Percentiles rank a stretch among this genome's conserved stretches.
Conservation (phyloP, 2,888 invertebrate genomes). For the Ernsta delagoae region DNA sequence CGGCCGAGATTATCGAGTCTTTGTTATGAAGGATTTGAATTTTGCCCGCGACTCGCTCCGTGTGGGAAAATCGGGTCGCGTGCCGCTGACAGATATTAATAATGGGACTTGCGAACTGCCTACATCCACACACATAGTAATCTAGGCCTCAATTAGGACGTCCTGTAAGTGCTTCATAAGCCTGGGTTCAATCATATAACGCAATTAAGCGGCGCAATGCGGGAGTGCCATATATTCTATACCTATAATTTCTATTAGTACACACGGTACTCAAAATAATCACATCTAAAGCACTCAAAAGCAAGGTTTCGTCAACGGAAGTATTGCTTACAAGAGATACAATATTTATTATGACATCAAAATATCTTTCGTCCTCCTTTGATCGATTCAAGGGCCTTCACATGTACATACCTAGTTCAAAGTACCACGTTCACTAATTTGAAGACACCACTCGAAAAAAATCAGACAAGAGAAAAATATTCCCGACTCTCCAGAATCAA, state of each 20-base stretch:
- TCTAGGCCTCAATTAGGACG: conserved; percentile 36
- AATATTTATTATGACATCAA: neutral
- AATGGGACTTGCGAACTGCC: conserved; percentile 50
- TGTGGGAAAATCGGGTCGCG: conserved; percentile 66
- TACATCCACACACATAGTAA: conserved; percentile 37
- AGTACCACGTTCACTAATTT: conserved; percentile 63
- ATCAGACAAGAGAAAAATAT: conserved; percentile 60
- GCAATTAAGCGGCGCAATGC: neutral
- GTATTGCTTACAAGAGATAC: neutral
- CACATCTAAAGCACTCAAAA: neutral
- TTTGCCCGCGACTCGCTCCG: conserved; percentile 51
- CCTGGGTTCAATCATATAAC: conserved; percentile 31
- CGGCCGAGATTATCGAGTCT: conserved; percentile 76
- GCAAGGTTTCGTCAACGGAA: neutral
- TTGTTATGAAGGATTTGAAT: conserved; percentile 78
- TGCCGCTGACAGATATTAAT: conserved; percentile 77
- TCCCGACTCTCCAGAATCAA: conserved; percentile 62
- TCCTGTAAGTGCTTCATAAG: conserved; percentile 32
- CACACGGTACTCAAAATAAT: neutral
- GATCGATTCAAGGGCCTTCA: conserved; percentile 34
- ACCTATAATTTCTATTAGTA: too few relatives aligned
- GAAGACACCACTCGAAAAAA: conserved; percentile 64
- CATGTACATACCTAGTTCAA: conserved; percentile 46
- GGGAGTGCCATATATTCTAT: neutral
- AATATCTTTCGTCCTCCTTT: conserved; percentile 1